Evolutionary conservation across 2,797 vertebrate genomes (phyloP).

Genomic region (Oceanodroma leucorhoa): DNA sequence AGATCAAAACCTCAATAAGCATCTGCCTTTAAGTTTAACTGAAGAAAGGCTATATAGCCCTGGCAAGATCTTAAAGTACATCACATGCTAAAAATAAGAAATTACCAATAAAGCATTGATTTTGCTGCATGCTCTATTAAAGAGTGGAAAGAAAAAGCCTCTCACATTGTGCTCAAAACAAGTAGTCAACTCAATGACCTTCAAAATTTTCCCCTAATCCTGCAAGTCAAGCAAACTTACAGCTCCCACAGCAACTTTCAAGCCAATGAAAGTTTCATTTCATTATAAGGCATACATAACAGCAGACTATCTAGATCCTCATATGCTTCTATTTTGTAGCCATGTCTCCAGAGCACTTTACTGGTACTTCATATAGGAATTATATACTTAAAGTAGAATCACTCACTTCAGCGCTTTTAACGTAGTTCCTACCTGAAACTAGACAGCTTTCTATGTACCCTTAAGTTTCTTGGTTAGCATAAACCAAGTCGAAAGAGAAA

Average conservation of each 20-base stretch:
- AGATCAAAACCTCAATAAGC: neutral
- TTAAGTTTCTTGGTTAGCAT: neutral
- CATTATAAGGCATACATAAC: neutral
- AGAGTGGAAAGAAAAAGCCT: neutral
- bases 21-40: neutral
- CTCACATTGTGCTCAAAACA: neutral
- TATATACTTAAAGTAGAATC: neutral
- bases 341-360: neutral
- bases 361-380: neutral
- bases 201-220: neutral
- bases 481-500: conserved; percentile 25
- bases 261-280: neutral
- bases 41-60: neutral
- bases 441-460: neutral
- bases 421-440: neutral
- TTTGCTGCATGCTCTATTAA: neutral
- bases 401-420: neutral
- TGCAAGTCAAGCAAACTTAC: neutral
- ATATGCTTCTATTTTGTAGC: neutral
- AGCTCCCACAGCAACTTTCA: neutral
- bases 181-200: neutral
- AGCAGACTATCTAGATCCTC: neutral
- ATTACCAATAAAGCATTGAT: neutral
- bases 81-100: neutral
- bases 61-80: neutral